Evolutionary conservation across 92 coral and sea anemone genomes (phyloP), one percentile per base, ranked within the genome.

Genomic region (Parazoanthus atlanticus): DNA sequence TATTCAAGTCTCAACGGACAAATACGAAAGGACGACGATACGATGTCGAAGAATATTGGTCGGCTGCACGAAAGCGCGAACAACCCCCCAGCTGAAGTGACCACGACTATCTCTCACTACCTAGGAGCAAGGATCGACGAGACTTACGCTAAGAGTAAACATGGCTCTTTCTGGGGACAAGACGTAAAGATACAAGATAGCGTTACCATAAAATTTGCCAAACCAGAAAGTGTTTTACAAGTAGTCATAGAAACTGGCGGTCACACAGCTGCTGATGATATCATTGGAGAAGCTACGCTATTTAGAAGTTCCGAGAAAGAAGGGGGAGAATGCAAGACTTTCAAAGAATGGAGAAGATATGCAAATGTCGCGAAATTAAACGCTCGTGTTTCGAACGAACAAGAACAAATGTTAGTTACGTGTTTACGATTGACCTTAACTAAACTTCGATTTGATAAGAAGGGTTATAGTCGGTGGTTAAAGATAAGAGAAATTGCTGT

Each of bases 401-500:
- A 79, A 9, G 70, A 41, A 36, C 90, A 85, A 28, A 76, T 70
- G 15, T 74, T 81, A 17, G 89, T 90, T 54, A 86, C 88, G 81
- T 94, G 96, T 70, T 28, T 94, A 33, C 86, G 84, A 66, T 81
- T 94, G n/a, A 91, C 86, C 47, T 32, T 94, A 36, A 92, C 89
- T 1, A 87, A 80, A 46, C 49, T 94, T 19, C 88, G 91, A 17
- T 16, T 61, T 33, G 91, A 94, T 56, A 78, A 46, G 32, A 47
- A 70, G 29, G 92, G 92, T 11, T 85, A 83, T 1, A 78, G 87
- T 26, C 89, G 94, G 30, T 94, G 96, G 96, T 56, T 94, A 29
- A 65, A 88, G 31, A 73, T 94, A 10, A 82, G 93, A 78, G 96
- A 94, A 88, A 92, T 94, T 12, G 96, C 96, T 34, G 88, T 94